Conservation (phyloP, 1,140 invertebrate species). For the Dreissena polymorpha region DNA sequence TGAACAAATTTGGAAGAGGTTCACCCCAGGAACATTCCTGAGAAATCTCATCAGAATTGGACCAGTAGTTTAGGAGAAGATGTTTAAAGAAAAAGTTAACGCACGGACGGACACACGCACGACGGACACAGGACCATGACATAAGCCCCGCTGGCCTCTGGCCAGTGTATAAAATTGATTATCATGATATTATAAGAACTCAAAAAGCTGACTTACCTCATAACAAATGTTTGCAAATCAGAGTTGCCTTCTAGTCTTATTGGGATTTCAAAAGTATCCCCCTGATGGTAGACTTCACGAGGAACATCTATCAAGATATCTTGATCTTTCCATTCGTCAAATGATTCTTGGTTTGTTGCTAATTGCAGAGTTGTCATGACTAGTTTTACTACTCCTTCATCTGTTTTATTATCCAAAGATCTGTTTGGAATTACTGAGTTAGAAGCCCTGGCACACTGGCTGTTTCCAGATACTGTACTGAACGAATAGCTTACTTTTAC, state of each 20-base stretch:
- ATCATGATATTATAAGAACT: too few relatives aligned
- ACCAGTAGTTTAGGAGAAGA: too few relatives aligned
- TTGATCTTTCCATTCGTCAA: slow-evolving; percentile 54
- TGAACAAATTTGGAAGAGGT: too few relatives aligned
- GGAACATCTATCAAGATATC: slow-evolving; percentile 54
- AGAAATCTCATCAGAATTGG: too few relatives aligned
- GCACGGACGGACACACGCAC: too few relatives aligned
- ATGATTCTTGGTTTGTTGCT: slow-evolving; percentile 44
- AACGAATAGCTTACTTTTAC: slow-evolving; percentile 53
- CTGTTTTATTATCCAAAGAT: slow-evolving; percentile 37
- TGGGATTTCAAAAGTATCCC: slow-evolving; percentile 51
- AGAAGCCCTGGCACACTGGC: slow-evolving; percentile 49
- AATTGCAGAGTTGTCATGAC: slow-evolving; percentile 42
- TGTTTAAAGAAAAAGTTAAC: too few relatives aligned
- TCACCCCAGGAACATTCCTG: too few relatives aligned
- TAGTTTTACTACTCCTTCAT: slow-evolving; percentile 32
- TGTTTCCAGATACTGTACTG: slow-evolving; percentile 30
- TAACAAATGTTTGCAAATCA: slow-evolving; percentile 49
- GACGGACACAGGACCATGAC: too few relatives aligned
- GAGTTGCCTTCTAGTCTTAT: slow-evolving; percentile 45
- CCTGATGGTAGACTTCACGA: slow-evolving; percentile 44
- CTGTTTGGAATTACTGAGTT: slow-evolving; percentile 44
- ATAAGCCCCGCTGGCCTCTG: too few relatives aligned
- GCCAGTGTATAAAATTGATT: too few relatives aligned
- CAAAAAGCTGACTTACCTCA: slow-evolving; percentile 34